Evolutionary conservation across 2,797 vertebrate species (phyloP).

Genomic region (Hyperoplus immaculatus): DNA sequence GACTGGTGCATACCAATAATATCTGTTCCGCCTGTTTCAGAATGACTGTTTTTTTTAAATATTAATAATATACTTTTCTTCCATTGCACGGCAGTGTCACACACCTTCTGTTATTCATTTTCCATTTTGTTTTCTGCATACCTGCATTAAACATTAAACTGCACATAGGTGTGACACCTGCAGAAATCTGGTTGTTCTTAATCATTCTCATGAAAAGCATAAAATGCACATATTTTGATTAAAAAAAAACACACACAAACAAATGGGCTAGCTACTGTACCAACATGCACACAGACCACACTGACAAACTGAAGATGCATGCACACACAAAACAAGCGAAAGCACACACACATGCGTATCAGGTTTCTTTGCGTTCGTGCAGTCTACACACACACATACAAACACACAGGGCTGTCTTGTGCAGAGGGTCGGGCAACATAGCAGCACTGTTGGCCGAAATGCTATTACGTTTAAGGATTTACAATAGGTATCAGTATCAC

Average conservation of each 20-base stretch:
- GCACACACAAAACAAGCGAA: constrained; percentile 26
- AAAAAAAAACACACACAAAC: neutral
- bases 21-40: constrained; percentile 5
- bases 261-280: neutral
- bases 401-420: constrained; percentile 16
- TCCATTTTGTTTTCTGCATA: constrained; percentile 26
- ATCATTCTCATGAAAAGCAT: constrained; percentile 5
- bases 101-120: constrained; percentile 61
- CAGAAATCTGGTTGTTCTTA: constrained; percentile 18
- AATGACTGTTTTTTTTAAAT: neutral
- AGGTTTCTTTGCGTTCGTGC: constrained; percentile 49
- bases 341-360: constrained; percentile 29
- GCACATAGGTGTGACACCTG: constrained; percentile 21
- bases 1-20: neutral
- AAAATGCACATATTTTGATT: neutral
- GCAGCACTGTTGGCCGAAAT: constrained; percentile 50
- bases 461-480: constrained; percentile 49
- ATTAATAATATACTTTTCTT: neutral
- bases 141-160: constrained; percentile 26
- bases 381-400: constrained; percentile 10
- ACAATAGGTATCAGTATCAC: constrained; percentile 23
- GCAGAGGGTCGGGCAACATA: constrained; percentile 45
- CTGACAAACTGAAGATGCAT: constrained; percentile 20
- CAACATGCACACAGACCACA: constrained; percentile 15
- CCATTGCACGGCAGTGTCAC: constrained; percentile 36